Evolutionary conservation across 2,888 invertebrate species (phyloP), one percentile per base, ranked within the genome.

Genomic region (Drosophila picticornis): DNA sequence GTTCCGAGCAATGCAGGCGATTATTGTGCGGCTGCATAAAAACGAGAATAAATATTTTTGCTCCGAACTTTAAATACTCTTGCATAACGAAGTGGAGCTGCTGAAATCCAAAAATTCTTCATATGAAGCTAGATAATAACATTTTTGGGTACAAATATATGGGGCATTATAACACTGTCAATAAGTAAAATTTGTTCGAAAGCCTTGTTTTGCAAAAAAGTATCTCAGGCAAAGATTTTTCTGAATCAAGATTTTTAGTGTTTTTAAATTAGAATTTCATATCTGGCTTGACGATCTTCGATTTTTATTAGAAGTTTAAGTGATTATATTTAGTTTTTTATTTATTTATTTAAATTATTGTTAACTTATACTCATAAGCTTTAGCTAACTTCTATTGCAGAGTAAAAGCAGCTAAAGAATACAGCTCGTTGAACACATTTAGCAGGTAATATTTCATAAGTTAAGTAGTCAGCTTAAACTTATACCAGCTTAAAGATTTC

Each of bases 11-110:
- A 34, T 32, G 53, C 31, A 61, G 53, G 65, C 74, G 61, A 78
- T 58, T 67, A 79, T 64, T 66, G 75, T 56, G 68, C 57, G 51
- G 63, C 78, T 66, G 51, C 57, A 27, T 29, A 31, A 61, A 51
- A 72, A 65, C 55, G 29, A n/a, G n/a, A 38, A 29, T 13, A 38
- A 29, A n/a, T 38, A 1, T 13, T n/a, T 4, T 27, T 3, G n/a
- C 27, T 38, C 13, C 27, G 56, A 56, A 13, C 4, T n/a, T 13
- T 1, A 13, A 9, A 38, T 56, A 56, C 27, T 25, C 38, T 56
- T 9, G 19, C 25, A 19, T 32, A 50, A 27, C 11, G 0, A 9
- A 6, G 19, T n/a, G 43, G 11, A n/a, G 6, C 5, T 40, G 11
- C 2, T 25, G 7, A 9, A 4, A 1, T 16, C 16, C 25, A 46